A percentile compares a stretch with the other conserved stretches of the same genome.
Conservation (phyloP, 2,797 vertebrate species). For the Thalassophryne amazonica region DNA sequence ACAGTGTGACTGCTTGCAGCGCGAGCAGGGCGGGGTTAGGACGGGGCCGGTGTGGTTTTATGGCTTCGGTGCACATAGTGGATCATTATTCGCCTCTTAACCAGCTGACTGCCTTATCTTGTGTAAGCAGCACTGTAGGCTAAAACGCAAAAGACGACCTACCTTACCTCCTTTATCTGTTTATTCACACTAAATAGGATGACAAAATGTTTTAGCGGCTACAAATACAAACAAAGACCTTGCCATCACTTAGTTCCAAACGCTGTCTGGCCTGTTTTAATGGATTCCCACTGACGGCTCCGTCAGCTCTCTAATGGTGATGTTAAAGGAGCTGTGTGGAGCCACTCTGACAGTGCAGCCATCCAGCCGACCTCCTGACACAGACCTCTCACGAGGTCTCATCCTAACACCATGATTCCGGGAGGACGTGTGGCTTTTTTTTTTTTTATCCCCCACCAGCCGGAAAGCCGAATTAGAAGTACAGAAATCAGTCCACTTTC, state of each 20-base stretch:
- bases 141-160: conserved; percentile 9
- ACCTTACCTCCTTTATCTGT: conserved; percentile 13
- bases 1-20: conserved; percentile 22
- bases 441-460: too few species aligned
- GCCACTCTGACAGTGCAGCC: conserved; percentile 18
- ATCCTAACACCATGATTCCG: too few species aligned
- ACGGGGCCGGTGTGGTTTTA: conserved; percentile 13
- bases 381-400: conserved; percentile 39
- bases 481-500: too few species aligned
- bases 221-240: conserved; percentile 22
- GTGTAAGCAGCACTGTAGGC: conserved; percentile 6
- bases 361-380: conserved; percentile 17
- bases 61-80: conserved; percentile 30
- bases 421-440: too few species aligned
- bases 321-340: conserved; percentile 30
- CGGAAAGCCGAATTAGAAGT: too few species aligned
- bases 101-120: conserved; percentile 41
- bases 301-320: conserved; percentile 30
- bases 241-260: neutral
- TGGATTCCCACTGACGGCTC: conserved; percentile 6
- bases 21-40: conserved; percentile 1
- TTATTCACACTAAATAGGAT: conserved; percentile 23
- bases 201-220: conserved; percentile 26
- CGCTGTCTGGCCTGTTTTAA: conserved; percentile 1
- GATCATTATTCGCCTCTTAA: conserved; percentile 29